Conservation (phyloP, 1,140 invertebrate species). For the Eumaeus atala region DNA sequence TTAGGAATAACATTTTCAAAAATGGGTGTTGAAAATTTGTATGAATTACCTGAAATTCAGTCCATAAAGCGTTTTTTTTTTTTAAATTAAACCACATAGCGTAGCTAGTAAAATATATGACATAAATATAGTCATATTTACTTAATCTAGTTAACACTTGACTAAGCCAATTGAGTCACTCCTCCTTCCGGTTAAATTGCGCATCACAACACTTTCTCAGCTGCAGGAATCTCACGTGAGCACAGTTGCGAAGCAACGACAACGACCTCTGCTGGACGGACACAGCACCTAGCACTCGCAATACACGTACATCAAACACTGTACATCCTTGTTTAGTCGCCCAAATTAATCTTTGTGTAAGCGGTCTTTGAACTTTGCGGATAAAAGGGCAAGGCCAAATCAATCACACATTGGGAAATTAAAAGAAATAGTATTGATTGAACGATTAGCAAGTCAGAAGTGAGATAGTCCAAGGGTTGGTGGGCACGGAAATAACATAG, state of each 20-base stretch:
- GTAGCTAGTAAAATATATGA: no score
- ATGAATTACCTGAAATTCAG: no score
- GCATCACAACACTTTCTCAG: slow-evolving; percentile 40
- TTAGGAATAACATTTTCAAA: no score
- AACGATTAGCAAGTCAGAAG: no score
- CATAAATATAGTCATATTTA: no score
- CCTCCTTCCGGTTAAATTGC: slow-evolving; percentile 32
- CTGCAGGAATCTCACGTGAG: slow-evolving; percentile 33
- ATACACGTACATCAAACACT: slow-evolving; percentile 5
- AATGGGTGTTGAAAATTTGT: no score
- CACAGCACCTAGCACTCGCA: slow-evolving; percentile 17
- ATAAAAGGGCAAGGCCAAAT: background rate
- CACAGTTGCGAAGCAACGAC: slow-evolving; percentile 32
- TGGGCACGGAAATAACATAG: no score
- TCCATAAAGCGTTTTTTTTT: no score
- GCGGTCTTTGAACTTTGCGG: background rate
- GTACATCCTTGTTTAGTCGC: slow-evolving; percentile 14
- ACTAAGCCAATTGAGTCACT: slow-evolving; percentile 14
- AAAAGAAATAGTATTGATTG: no score
- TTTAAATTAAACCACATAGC: no score
- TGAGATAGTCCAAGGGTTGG: no score
- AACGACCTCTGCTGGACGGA: slow-evolving; percentile 29
- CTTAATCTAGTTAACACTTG: slow-evolving; percentile 16
- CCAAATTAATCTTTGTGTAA: slow-evolving; percentile 1
- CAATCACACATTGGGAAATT: no score